Base-by-base conservation (phyloP, 2,113 vertebrate genomes). In the Hippoglossus stenolepis region DNA sequence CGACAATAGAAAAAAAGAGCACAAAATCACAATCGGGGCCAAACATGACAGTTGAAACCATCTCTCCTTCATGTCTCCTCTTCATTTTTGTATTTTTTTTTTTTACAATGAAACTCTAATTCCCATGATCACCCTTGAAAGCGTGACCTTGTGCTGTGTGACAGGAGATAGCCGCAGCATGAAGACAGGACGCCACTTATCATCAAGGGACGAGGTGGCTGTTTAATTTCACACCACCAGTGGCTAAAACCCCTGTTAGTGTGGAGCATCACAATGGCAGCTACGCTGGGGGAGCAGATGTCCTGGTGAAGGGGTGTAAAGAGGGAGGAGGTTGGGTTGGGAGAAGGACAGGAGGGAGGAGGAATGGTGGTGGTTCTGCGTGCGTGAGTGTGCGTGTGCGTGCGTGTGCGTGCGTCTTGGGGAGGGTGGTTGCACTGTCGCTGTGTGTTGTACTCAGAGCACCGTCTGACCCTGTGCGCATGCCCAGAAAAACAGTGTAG, bases 161-260 rank as follows among this genome's bases (percentile, higher is more conserved):
- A 87, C 90, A 82, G 88, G 71, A 90, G 88, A 91, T 91, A 89
- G 90, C 85, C 66, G 75, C 82, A 86, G 82, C 90, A 86, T 89
- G 89, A 90, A 89, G 89, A 92, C 88, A 92, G 88, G 87, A 85
- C 78, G 83, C 86, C 85, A 90, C 90, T 92, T 91, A 90, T 91
- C 89, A 90, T 89, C 90, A 90, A 88, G 88, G 86, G 89, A 91
- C 86, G 81, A 86, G 89, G 85, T 87, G 91, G 90, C 92, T 92
- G 91, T 92, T 93, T 93, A 92, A 93, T 93, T 90, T 91, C 93
- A 93, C 91, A 94, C 93, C 86, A 91, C 89, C 90, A 91, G 88
- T 90, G 85, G 87, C 90, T 88, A 86, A 91, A 90, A 90, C 85
- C 87, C 89, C 84, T 85, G 87, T 91, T 93, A 89, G 89, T 84